Evolutionary conservation across 2,113 vertebrate genomes (phyloP).

Genomic region (Pristiophorus japonicus): DNA sequence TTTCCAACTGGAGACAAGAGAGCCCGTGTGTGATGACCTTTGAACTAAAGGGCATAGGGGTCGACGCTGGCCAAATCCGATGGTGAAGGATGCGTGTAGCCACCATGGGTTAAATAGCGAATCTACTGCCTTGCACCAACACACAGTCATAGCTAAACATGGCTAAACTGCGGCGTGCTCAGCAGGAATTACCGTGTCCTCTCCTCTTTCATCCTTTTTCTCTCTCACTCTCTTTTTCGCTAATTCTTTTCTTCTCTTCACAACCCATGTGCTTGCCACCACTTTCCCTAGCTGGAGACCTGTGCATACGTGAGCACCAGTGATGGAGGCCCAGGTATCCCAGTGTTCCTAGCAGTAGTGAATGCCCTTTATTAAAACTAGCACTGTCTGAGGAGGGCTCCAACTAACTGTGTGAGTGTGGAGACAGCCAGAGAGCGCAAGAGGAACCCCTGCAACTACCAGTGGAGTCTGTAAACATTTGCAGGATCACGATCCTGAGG

Average conservation of each 20-base stretch:
- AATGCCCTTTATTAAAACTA: no score
- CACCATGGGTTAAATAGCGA: no score
- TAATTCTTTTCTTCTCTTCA: not conserved
- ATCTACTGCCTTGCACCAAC: not conserved
- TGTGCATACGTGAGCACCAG: not conserved
- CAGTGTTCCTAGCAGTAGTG: no score
- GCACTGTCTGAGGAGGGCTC: no score
- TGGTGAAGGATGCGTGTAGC: not conserved
- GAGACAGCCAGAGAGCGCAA: no score
- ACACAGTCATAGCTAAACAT: not conserved
- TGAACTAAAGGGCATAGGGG: not conserved
- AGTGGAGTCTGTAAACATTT: no score
- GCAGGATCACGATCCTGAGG: no score
- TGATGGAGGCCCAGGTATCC: no score
- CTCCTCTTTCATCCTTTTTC: not conserved
- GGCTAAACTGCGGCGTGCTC: not conserved
- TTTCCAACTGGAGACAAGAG: not conserved
- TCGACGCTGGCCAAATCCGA: not conserved
- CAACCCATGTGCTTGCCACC: not conserved
- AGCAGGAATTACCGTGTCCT: not conserved
- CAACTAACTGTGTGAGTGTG: no score
- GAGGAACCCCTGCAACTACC: no score
- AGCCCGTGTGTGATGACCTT: no score
- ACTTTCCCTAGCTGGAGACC: not conserved
- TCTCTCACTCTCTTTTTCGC: not conserved